phyloP scores from a whole-genome alignment of 53 echinoderm and acorn worm species.

The Stichopus horrens region DNA sequence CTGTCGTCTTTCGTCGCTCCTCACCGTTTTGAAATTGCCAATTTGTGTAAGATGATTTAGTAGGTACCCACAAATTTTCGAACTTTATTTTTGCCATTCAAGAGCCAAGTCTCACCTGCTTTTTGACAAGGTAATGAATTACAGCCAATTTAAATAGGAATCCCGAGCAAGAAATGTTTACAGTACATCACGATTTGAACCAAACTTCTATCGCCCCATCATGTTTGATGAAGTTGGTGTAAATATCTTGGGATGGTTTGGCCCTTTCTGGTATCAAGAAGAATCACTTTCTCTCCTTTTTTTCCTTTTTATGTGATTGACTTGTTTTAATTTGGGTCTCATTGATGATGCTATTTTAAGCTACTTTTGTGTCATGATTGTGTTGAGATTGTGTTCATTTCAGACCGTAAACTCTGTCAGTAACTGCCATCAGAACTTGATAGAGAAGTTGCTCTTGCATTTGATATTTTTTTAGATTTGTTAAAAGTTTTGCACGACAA shows the following conservation, averaged over 20 bases:
- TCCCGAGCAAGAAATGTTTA: neutral
- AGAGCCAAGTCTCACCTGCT: neutral
- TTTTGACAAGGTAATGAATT: slow-evolving; percentile 37
- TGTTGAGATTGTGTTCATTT: no score
- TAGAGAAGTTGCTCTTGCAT: no score
- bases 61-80: neutral
- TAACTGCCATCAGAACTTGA: no score
- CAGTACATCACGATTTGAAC: neutral
- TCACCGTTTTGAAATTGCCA: neutral
- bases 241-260: neutral
- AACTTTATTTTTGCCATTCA: neutral
- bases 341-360: neutral
- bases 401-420: no score
- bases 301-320: neutral
- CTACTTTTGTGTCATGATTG: no score
- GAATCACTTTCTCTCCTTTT: neutral
- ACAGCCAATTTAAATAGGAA: slow-evolving; percentile 19
- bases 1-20: neutral
- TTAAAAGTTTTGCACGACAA: no score
- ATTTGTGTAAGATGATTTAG: neutral
- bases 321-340: neutral
- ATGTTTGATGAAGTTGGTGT: neutral
- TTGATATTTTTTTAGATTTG: no score
- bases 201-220: neutral
- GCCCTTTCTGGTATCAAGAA: neutral